These are phyloP conservation scores for Spodoptera picta DNA, from an alignment of 2,888 invertebrate genomes.

Conservation along the genomic window DNA sequence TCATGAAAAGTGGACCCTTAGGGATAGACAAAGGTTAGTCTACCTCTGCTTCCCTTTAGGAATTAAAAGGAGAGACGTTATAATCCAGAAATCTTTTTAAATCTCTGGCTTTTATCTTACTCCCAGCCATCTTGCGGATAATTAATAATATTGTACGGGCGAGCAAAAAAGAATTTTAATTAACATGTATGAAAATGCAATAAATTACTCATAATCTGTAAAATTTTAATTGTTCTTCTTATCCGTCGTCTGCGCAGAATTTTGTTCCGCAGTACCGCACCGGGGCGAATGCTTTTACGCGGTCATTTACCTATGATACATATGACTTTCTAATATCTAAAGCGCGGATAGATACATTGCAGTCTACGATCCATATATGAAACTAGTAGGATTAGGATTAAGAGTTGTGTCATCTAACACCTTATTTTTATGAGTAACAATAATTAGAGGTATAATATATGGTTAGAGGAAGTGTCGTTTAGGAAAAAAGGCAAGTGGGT, in stretches of 20 bases:
- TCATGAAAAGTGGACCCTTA: too few relatives aligned
- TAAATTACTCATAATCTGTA: constrained; percentile 24
- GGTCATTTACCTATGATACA: constrained; percentile 52
- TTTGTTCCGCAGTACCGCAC: constrained; percentile 39
- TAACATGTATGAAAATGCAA: neutral
- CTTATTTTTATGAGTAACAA: neutral
- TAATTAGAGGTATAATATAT: too few relatives aligned
- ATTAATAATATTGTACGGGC: too few relatives aligned
- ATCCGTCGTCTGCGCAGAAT: constrained; percentile 35
- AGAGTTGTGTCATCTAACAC: neutral
- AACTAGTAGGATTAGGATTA: neutral
- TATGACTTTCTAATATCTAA: constrained; percentile 47
- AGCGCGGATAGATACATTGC: neutral
- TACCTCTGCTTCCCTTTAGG: too few relatives aligned
- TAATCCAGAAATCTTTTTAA: too few relatives aligned
- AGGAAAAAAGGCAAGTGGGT: neutral
- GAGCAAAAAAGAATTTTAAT: constrained; percentile 7
- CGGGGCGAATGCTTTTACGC: constrained; percentile 25
- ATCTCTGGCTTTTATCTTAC: too few relatives aligned
- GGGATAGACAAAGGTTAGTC: too few relatives aligned
- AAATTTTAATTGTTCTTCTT: constrained; percentile 30
- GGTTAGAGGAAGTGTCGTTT: too few relatives aligned
- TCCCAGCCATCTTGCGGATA: too few relatives aligned
- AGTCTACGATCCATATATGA: neutral
- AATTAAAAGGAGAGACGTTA: too few relatives aligned